Evolutionary conservation across 2,888 invertebrate species (phyloP).

Genomic region (Portevinia maculata): DNA sequence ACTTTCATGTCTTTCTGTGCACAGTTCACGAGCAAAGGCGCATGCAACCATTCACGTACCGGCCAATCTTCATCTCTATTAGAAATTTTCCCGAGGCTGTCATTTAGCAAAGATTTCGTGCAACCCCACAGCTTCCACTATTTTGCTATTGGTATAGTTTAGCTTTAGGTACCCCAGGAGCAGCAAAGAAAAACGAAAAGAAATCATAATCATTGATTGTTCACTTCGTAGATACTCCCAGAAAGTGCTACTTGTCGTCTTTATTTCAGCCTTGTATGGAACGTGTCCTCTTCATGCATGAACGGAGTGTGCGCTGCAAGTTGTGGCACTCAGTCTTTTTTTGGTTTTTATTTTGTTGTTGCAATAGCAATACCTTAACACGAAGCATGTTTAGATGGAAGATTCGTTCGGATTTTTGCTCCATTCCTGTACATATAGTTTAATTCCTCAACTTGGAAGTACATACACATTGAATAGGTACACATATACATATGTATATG

Average conservation of each 20-base stretch:
- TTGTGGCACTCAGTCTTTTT: conserved; percentile 46
- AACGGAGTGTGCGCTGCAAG: conserved; percentile 47
- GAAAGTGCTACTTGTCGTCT: conserved; percentile 72
- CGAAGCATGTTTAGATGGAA: conserved; percentile 36
- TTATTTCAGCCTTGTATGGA: conserved; percentile 52
- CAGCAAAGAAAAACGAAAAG: conserved; percentile 25
- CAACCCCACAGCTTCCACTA: conserved; percentile 48
- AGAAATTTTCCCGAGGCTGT: conserved; percentile 60
- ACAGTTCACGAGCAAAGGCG: conserved; percentile 32
- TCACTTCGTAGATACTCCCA: conserved; percentile 58
- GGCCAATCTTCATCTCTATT: conserved; percentile 68
- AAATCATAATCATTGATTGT: conserved; percentile 71
- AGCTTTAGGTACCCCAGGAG: conserved; percentile 47
- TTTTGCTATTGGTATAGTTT: too few relatives aligned
- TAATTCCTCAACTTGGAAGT: conserved; percentile 29
- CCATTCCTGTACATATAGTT: conserved; percentile 28
- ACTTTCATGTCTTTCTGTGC: conserved; percentile 48
- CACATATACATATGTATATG: not conserved
- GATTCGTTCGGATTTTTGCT: conserved; percentile 36
- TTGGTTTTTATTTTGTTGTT: conserved; percentile 1
- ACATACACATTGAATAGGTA: too few relatives aligned
- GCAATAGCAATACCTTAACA: conserved; percentile 6
- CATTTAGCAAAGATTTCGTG: conserved; percentile 72
- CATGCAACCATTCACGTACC: conserved; percentile 57
- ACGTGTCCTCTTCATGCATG: conserved; percentile 66